Percentiles rank a stretch among this genome's conserved stretches.
Evolutionary conservation across 2,888 invertebrate species (phyloP).

Genomic region (Phengaris arion): DNA sequence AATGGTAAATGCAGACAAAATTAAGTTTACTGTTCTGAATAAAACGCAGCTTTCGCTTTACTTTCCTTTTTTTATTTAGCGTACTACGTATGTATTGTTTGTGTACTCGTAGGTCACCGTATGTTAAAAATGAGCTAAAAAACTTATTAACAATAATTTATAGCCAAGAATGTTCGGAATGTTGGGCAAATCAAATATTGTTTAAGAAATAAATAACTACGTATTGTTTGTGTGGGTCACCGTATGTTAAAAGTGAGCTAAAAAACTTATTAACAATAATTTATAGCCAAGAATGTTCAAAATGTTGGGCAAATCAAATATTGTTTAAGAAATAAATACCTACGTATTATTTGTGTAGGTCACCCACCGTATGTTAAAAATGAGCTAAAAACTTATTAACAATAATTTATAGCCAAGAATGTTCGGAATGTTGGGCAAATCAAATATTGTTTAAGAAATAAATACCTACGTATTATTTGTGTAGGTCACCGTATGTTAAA

Average conservation of each 20-base stretch:
- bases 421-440: not conserved
- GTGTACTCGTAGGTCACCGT: too few relatives aligned
- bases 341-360: too few relatives aligned
- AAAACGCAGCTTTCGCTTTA: not conserved
- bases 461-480: too few relatives aligned
- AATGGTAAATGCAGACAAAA: conserved; percentile 8
- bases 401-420: not conserved
- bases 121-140: too few relatives aligned
- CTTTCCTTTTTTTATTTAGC: not conserved
- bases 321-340: not conserved
- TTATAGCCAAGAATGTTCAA: too few relatives aligned
- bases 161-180: too few relatives aligned
- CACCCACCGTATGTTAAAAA: too few relatives aligned
- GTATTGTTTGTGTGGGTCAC: too few relatives aligned
- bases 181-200: not conserved
- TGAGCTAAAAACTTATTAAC: not conserved
- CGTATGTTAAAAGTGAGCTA: too few relatives aligned
- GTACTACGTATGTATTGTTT: not conserved
- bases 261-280: not conserved
- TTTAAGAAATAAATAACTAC: not conserved
- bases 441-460: too few relatives aligned
- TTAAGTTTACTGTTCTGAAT: not conserved
- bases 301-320: not conserved
- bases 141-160: not conserved
- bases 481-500: too few relatives aligned